Conservation (phyloP, 2,888 invertebrate genomes). For the Spilarctia lutea region DNA sequence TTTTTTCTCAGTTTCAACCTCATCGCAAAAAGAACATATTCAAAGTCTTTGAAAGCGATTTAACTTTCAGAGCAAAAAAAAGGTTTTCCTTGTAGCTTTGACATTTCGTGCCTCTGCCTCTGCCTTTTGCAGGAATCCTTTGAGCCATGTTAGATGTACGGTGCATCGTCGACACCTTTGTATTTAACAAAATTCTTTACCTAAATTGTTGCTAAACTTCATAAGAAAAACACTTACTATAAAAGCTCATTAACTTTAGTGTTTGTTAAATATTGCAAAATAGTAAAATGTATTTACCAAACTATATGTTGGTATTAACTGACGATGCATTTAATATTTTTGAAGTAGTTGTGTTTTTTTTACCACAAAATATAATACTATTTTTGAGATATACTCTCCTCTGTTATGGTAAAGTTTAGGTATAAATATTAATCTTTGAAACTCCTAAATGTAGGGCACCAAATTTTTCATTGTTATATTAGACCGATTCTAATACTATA, state of each 20-base stretch:
- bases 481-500: background rate
- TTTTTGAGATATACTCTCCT: no score
- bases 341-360: no score
- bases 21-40: constrained; percentile 33
- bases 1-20: background rate
- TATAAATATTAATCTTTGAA: background rate
- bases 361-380: no score
- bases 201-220: constrained; percentile 1
- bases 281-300: background rate
- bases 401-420: no score
- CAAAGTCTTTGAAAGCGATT: constrained; percentile 51
- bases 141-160: constrained; percentile 33
- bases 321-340: background rate
- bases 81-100: constrained; percentile 59
- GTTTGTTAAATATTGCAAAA: background rate
- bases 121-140: constrained; percentile 53
- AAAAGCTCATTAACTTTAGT: no score
- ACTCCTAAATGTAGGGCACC: background rate
- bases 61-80: constrained; percentile 54
- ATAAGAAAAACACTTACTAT: background rate
- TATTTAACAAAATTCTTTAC: background rate
- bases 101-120: constrained; percentile 56
- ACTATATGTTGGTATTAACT: background rate
- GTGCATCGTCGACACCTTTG: constrained; percentile 38
- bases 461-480: background rate